Evolutionary conservation across 2,113 vertebrate species (phyloP), one percentile per base, ranked within the genome.

Genomic region (Harpagus bidentatus): DNA sequence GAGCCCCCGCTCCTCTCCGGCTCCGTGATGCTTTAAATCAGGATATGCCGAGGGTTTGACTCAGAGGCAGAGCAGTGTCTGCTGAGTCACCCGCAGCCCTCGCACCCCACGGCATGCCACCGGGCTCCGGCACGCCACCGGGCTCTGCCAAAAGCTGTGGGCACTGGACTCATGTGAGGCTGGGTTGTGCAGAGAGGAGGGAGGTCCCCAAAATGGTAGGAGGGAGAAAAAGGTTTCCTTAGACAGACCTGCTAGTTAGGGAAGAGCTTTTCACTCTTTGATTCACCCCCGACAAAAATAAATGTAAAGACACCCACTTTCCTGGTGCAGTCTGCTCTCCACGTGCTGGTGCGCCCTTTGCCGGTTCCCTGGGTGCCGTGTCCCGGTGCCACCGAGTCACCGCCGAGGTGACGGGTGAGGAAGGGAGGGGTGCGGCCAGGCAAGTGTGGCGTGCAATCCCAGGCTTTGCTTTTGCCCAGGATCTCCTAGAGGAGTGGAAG

Each of bases 401-500:
- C 5, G 0, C 13, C 6, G 50, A 62, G 86, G 73, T 61, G 78
- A 66, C 7, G 3, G 71, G 47, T 0, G 1, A 34, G 38, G 40
- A 8, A 3, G 11, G 50, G 29, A 16, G 21, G 36, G 61, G 70
- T 86, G 43, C 6, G 4, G 38, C 2, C 0, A 0, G 23, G 31
- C 11, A 3, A 25, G 31, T 0, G 1, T 16, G 11, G 17, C 34
- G 38, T 59, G 74, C 29, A 10, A 48, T 13, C 25, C 13, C 14
- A 1, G 23, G 18, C 42, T 95, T 80, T 52, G 93, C 82, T 83
- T 80, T 82, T 61, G 55, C 32, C 53, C 97, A 99, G 99, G 98
- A 98, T 87, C 97, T 99, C 47, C 87, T 99, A 86, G 97, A 96
- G 50, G 99, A 99, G 86, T 99, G 99, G 99, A 97, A 98, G 88